Base-by-base conservation (phyloP, 1,140 invertebrate species). In the Ganaspis sp. region DNA sequence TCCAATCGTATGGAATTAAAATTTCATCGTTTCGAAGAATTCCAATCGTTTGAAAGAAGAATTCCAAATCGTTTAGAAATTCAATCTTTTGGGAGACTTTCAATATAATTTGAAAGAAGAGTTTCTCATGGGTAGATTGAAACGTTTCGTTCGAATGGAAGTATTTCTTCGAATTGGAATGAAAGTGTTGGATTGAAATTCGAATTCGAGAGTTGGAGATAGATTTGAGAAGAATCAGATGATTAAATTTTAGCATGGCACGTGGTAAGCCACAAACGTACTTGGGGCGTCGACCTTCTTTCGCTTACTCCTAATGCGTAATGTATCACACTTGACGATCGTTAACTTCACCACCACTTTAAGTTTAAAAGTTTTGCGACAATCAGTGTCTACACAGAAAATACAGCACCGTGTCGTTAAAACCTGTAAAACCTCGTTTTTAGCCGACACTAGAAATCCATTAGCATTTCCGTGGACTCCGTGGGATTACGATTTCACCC, bases 241-340 rank as follows among this genome's bases (percentile, higher is more conserved):
- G n/a, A n/a, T n/a, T n/a, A n/a, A n/a, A n/a, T 53, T 37, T 77
- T 73, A 76, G 73, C 73, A n/a, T n/a, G n/a, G 38, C 72, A 73
- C 75, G 23, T 80, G 72, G 81, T 78, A 69, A 78, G 74, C 78
- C 80, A 78, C 23, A 78, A 77, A 78, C 77, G 49, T 76, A 75
- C 77, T 34, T 78, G 71, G 81, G 81, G 69, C 81, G 76, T 78
- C 80, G 81, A 83, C 81, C 81, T 78, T 83, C 80, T 83, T 80
- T 80, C 78, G n/a, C 75, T 77, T 78, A 78, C 78, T 58, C 77
- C 74, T 77, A 82, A 80, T 78, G 78, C 11, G 54, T 29, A 58
- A 23, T 58, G 21, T 23, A 26, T 15, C 19, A 21, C 54, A 58
- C 54, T 58, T 64, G 26, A 64, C 23, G 58, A 34, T 64, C 26